phyloP scores from a whole-genome alignment of 2,888 invertebrate species.

The Tuta absoluta region DNA sequence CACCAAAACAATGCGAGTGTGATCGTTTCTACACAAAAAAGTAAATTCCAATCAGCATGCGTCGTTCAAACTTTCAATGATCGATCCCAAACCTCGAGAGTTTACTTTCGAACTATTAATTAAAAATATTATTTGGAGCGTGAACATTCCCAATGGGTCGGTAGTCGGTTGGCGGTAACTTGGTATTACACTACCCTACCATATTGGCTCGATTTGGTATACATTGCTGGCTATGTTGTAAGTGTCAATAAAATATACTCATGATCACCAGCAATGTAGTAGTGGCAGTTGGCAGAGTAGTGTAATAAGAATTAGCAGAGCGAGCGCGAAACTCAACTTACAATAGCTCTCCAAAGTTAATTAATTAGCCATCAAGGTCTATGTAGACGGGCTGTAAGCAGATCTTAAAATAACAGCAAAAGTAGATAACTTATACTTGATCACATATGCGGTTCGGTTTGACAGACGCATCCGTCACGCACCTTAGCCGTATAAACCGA shows the following conservation, averaged over 20 bases:
- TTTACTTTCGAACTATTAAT: conserved; percentile 19
- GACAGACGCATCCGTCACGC: too few relatives aligned
- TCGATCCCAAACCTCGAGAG: neutral
- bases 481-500: too few relatives aligned
- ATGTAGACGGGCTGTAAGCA: neutral
- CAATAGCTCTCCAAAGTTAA: conserved; percentile 24
- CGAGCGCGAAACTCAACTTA: conserved; percentile 15
- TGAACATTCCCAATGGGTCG: conserved; percentile 20
- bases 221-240: too few relatives aligned
- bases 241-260: too few relatives aligned
- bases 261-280: too few relatives aligned
- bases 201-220: too few relatives aligned
- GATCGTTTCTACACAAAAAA: neutral
- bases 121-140: conserved; percentile 18
- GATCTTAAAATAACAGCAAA: neutral
- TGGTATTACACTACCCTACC: too few relatives aligned
- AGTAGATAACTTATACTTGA: neutral
- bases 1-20: too few relatives aligned
- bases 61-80: neutral
- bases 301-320: neutral
- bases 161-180: neutral
- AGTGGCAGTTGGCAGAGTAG: too few relatives aligned
- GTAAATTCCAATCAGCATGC: neutral
- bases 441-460: too few relatives aligned
- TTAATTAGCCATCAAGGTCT: conserved; percentile 23